Conservation (phyloP, 2,797 vertebrate genomes). For the Echeneis naucrates region DNA sequence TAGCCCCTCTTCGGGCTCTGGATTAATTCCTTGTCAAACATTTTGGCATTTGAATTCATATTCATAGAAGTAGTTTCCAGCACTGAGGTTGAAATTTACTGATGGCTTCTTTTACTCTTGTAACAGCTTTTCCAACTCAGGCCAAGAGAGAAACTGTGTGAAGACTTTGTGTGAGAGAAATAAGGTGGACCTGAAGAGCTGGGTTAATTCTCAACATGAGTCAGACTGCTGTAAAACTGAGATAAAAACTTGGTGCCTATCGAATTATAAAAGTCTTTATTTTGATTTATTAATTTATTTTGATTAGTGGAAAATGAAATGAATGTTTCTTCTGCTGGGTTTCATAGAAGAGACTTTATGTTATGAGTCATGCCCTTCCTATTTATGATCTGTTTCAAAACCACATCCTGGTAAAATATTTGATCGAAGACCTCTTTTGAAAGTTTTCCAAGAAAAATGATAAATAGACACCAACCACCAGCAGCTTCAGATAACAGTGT, state of each 20-base stretch:
- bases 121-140: slow-evolving; percentile 50
- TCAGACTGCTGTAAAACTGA: too few relatives aligned
- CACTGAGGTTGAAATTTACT: slow-evolving; percentile 48
- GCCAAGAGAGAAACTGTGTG: slow-evolving; percentile 44
- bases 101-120: slow-evolving; percentile 28
- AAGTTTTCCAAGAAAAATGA: slow-evolving; percentile 5
- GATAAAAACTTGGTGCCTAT: too few relatives aligned
- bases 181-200: slow-evolving; percentile 4
- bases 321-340: not conserved
- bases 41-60: slow-evolving; percentile 65
- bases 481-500: not conserved
- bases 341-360: not conserved
- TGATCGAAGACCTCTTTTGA: not conserved
- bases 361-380: not conserved
- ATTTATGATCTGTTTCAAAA: not conserved
- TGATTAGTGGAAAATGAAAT: too few relatives aligned
- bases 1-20: slow-evolving; percentile 36
- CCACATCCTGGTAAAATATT: not conserved
- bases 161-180: slow-evolving; percentile 42
- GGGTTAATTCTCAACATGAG: not conserved
- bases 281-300: too few relatives aligned
- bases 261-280: too few relatives aligned
- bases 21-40: slow-evolving; percentile 72
- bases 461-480: not conserved
- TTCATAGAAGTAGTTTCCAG: slow-evolving; percentile 68